Base-by-base conservation (phyloP, 2,113 vertebrate species). In the Boleophthalmus pectinirostris region DNA sequence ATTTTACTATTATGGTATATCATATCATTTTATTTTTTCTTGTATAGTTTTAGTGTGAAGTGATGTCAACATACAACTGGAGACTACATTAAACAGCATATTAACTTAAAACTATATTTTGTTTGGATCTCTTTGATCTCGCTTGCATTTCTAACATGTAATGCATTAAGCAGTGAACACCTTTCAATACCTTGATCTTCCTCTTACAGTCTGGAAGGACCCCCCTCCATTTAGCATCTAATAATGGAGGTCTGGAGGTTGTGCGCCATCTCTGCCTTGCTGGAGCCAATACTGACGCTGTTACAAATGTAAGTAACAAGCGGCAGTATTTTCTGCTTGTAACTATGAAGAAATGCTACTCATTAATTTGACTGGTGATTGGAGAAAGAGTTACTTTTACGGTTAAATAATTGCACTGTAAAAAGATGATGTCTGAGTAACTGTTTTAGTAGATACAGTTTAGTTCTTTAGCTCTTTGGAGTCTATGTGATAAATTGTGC, bases 191-290 rank as follows among this genome's bases (percentile, higher is more conserved):
- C 33, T 38, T 35, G 38, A 20, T 43, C 29, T 64, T 66, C 0
- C 57, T 11, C 29, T 71, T 25, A 46, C 90, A 99, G 97, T 95
- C 95, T 18, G 97, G 97, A 73, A 94, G 94, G 63, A 98, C 97
- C 0, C 94, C 98, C 35, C 92, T 99, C 35, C 98, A 99, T 81
- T 90, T 99, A 66, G 96, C 98, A 7, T 94, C 97, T 24, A 95
- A 94, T 89, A 97, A 96, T 0, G 97, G 97, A 29, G 95, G 95
- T 82, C 95, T 99, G 0, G 96, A 98, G 68, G 96, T 98, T 18
- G 96, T 99, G 58, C 94, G 97, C 2, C 95, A 97, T 73, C 96
- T 99, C 60, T 99, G 98, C 79, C 90, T 98, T 49, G 82, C 90
- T 0, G 97, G 97, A 66, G 98, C 95, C 47, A 98, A 95, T 1